Conservation (phyloP, 2,888 invertebrate species). For the Cheilosia grossa region DNA sequence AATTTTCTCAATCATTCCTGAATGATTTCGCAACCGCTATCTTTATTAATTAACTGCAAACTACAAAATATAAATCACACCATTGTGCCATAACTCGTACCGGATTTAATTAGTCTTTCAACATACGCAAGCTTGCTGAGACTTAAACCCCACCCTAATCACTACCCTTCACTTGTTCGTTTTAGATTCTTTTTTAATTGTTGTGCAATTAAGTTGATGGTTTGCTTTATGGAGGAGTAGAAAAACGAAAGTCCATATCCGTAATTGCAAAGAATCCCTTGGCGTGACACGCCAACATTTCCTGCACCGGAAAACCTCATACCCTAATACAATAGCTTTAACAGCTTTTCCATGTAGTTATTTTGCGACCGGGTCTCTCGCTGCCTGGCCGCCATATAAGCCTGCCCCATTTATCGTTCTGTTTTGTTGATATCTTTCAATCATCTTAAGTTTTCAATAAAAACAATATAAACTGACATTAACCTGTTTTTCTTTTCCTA, state of each 20-base stretch:
- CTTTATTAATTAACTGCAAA: neutral
- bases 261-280: conserved; percentile 55
- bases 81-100: neutral
- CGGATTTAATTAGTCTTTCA: conserved; percentile 12
- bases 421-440: conserved; percentile 14
- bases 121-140: neutral
- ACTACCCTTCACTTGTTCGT: conserved; percentile 5
- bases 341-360: conserved; percentile 13
- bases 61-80: conserved; percentile 10
- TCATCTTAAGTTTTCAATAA: conserved; percentile 6
- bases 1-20: neutral
- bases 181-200: conserved; percentile 53
- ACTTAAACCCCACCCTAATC: conserved; percentile 2
- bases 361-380: too few species aligned
- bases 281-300: conserved; percentile 63
- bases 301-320: conserved; percentile 31
- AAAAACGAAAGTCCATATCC: conserved; percentile 51
- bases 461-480: conserved; percentile 1
- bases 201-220: conserved; percentile 63
- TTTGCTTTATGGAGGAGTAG: conserved; percentile 44
- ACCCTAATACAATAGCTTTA: conserved; percentile 17
- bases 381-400: too few species aligned
- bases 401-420: neutral
- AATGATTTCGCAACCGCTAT: too few species aligned
- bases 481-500: conserved; percentile 69